phyloP scores from a whole-genome alignment of 2,888 invertebrate species.

The Chrysolina oricalcia region DNA sequence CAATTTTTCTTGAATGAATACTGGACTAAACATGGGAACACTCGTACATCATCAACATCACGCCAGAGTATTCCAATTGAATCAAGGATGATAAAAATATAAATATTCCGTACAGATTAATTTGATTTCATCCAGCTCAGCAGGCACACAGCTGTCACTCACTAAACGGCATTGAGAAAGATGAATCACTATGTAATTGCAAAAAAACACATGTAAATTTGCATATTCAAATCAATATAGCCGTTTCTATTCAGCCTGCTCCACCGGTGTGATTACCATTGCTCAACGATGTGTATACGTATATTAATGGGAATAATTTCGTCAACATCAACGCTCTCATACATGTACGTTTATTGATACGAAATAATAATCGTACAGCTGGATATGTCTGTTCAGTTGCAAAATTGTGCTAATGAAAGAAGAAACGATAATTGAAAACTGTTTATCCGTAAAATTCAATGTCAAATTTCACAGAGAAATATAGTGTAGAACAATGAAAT shows the following conservation, averaged over 20 bases:
- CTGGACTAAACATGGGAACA: too few relatives aligned
- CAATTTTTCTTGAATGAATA: too few relatives aligned
- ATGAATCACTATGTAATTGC: constrained; percentile 21
- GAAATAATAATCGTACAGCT: background rate
- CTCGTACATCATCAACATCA: too few relatives aligned
- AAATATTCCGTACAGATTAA: background rate
- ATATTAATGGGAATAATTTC: background rate
- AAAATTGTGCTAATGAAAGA: too few relatives aligned
- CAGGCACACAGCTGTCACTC: constrained; percentile 3
- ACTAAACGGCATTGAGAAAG: constrained; percentile 5
- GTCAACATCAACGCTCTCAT: too few relatives aligned
- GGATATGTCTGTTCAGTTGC: background rate
- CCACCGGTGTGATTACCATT: constrained; percentile 2
- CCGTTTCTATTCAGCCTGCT: constrained; percentile 1
- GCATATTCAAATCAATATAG: constrained; percentile 10
- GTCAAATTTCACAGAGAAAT: too few relatives aligned
- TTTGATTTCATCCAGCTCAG: background rate
- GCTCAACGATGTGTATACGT: constrained; percentile 3
- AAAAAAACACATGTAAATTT: constrained; percentile 9
- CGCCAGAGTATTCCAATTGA: background rate
- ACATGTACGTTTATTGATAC: background rate
- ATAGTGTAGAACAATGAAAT: too few relatives aligned
- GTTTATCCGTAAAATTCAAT: too few relatives aligned
- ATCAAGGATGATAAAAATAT: background rate
- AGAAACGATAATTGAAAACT: too few relatives aligned